Conservation (phyloP, 2,888 invertebrate genomes). For the Zaprionus obscuricornis region DNA sequence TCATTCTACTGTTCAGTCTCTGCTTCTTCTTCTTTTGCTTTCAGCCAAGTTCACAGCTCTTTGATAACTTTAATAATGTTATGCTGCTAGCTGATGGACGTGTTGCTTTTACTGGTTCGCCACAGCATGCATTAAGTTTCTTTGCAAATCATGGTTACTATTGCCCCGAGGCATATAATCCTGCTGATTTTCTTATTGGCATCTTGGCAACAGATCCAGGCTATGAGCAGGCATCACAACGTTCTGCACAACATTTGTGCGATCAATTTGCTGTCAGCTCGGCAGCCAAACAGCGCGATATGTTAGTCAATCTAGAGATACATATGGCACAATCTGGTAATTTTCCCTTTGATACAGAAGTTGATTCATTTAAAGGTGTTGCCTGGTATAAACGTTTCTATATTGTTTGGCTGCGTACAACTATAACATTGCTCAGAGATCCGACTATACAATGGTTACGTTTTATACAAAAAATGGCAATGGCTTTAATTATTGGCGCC, state of each 20-base stretch:
- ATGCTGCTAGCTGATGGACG: constrained; percentile 94
- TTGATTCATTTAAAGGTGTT: constrained; percentile 85
- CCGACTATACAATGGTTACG: constrained; percentile 91
- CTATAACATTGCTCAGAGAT: constrained; percentile 90
- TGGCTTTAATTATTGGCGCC: constrained; percentile 91
- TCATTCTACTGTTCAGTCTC: background rate
- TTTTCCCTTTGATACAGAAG: constrained; percentile 81
- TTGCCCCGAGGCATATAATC: constrained; percentile 93
- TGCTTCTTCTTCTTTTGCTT: too few relatives aligned
- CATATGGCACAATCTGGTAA: constrained; percentile 86
- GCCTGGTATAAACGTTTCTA: constrained; percentile 89
- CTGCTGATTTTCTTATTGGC: constrained; percentile 95
- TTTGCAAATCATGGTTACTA: constrained; percentile 90
- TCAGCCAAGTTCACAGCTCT: constrained; percentile 95
- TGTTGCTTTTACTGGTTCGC: constrained; percentile 92
- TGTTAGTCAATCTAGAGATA: constrained; percentile 89
- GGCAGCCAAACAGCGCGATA: constrained; percentile 89
- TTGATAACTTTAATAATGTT: constrained; percentile 91
- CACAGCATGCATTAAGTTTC: constrained; percentile 87
- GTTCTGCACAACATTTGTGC: constrained; percentile 89
- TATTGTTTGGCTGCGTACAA: constrained; percentile 90
- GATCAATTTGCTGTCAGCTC: constrained; percentile 91
- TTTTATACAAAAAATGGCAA: constrained; percentile 91
- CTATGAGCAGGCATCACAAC: constrained; percentile 88
- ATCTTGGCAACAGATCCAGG: constrained; percentile 92